These are phyloP conservation scores for Campopleginae sp. DNA, from an alignment of 2,888 invertebrate genomes.

Conservation along the genomic window DNA sequence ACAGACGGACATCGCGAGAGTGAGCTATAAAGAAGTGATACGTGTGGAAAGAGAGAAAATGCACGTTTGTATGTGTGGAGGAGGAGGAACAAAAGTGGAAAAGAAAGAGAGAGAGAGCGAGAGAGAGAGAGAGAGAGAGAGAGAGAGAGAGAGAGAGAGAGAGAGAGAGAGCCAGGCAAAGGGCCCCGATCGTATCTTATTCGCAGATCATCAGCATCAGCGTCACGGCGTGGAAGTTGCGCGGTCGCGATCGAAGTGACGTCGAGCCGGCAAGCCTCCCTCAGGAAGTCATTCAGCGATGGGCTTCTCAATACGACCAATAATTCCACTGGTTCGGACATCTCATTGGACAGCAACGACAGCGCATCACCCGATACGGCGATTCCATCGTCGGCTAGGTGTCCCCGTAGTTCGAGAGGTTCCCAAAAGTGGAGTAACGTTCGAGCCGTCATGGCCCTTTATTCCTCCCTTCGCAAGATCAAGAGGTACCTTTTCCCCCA, in stretches of 20 bases:
- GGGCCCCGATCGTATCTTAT: slow-evolving; percentile 76
- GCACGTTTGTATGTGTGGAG: no score
- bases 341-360: slow-evolving; percentile 81
- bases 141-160: slow-evolving; percentile 54
- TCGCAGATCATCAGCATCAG: slow-evolving; percentile 79
- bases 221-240: slow-evolving; percentile 60
- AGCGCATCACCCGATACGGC: slow-evolving; percentile 80
- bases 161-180: slow-evolving; percentile 59
- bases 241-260: slow-evolving; percentile 48
- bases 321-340: slow-evolving; percentile 77
- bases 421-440: slow-evolving; percentile 94
- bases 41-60: not conserved
- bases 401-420: slow-evolving; percentile 80
- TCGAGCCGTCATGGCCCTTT: slow-evolving; percentile 95
- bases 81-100: slow-evolving; percentile 14
- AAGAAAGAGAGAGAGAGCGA: slow-evolving; percentile 67
- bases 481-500: slow-evolving; percentile 88
- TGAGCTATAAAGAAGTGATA: not conserved
- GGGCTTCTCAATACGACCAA: slow-evolving; percentile 75
- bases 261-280: slow-evolving; percentile 69
- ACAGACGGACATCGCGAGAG: slow-evolving; percentile 78
- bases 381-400: slow-evolving; percentile 75
- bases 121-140: slow-evolving; percentile 58
- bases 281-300: slow-evolving; percentile 75
- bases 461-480: slow-evolving; percentile 95